A percentile compares a stretch with the other conserved stretches of the same genome.
These are phyloP conservation scores for Aplodontia rufa DNA, from an alignment of 2,113 vertebrate species.

Conservation along the genomic window DNA sequence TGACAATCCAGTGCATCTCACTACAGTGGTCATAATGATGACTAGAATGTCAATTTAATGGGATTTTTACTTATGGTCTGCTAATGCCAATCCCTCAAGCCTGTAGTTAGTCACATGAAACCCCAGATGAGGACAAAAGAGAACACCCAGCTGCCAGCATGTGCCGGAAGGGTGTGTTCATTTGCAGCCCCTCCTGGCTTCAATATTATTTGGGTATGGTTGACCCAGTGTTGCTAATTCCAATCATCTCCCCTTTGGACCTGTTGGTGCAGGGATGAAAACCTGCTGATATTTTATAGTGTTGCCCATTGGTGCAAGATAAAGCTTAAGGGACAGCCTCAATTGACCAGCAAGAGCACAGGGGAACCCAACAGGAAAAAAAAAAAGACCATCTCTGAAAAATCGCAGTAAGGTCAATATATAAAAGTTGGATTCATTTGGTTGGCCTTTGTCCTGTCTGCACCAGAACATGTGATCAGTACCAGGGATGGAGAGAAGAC, in stretches of 20 bases:
- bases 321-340: neutral
- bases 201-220: neutral
- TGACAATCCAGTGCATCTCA: neutral
- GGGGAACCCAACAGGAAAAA: neutral
- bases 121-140: neutral
- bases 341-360: neutral
- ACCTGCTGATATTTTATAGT: neutral
- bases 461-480: neutral
- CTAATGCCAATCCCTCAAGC: neutral
- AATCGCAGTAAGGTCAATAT: neutral
- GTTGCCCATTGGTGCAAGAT: neutral
- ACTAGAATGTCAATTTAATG: neutral
- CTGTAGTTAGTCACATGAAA: conserved; percentile 23
- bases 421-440: neutral
- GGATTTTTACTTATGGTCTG: conserved; percentile 42
- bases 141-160: neutral
- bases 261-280: neutral
- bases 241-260: conserved; percentile 34
- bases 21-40: neutral
- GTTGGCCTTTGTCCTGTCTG: neutral
- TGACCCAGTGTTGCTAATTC: neutral
- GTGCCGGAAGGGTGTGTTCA: neutral
- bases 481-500: neutral
- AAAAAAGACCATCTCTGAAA: neutral
- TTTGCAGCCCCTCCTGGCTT: neutral